Evolutionary conservation across 2,888 invertebrate genomes (phyloP), one percentile per base, ranked within the genome.

Genomic region (Drosophila nr. perissopoda): DNA sequence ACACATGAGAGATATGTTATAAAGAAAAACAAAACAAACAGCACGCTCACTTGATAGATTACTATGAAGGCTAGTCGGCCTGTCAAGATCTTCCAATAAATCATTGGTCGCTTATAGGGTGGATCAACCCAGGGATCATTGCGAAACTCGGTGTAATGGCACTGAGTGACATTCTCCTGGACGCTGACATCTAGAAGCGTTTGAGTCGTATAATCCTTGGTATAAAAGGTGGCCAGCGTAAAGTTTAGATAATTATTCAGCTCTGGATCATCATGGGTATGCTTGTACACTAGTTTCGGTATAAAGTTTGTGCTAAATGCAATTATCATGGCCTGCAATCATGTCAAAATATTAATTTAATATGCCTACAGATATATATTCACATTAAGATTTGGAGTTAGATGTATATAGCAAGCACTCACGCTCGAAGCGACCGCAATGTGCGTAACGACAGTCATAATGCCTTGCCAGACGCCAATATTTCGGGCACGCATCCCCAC

Each of bases 271-370:
- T 94, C 92, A 85, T 94, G 94, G 40, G 93, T 83, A 51, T 84
- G 82, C 78, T 74, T 89, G 91, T 97, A 97, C 31, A 97, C 95
- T 72, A 97, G 90, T 85, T 96, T 95, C 25, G 97, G 97, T 88
- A 97, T 96, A 90, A 97, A 96, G 92, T 97, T 96, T 0, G 97
- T 97, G 13, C 97, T 97, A 93, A 97, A 96, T 46, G 97, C 97
- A 88, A 98, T 97, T 75, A 97, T 96, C 91, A 96, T 95, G 67
- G 96, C 96, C 96, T 96, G 91, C 11, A 93, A 11, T 8, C 10
- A 27, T 34, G 18, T 25, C 48, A 52, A 29, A 25, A 31, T 4
- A 11, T 34, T 31, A 52, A 31, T 11, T 8, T 13, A 18, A 29
- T 56, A 16, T 13, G 46, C 16, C 25, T 1, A 25, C 46, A 46